Base-by-base conservation (phyloP, 2,113 vertebrate genomes). In the Tonatia bakeri region DNA sequence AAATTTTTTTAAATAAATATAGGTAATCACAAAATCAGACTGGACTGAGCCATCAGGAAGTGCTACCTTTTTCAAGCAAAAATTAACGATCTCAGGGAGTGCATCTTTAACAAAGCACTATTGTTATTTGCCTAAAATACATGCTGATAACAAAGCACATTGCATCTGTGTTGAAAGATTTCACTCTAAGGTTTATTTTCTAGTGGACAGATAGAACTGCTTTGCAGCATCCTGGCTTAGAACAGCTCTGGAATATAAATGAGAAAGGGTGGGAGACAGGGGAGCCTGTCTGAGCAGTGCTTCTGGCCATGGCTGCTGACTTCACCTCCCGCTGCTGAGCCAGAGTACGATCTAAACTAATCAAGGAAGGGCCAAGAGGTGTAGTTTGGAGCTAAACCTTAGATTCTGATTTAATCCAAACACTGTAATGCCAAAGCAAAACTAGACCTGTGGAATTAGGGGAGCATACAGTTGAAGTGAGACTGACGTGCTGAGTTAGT, bases 141-240 rank as follows among this genome's bases (percentile, higher is more conserved):
- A 92, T 61, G 87, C 69, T 79, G 87, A 72, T 92, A 75, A 90
- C 84, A 90, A 94, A 95, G 50, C 38, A 86, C 15, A 77, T 85
- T 95, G 73, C 43, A 4, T 85, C 54, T 69, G 61, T 26, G 31
- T 47, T 38, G 38, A 67, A 96, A 97, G 67, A 95, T 96, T 94
- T 97, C 69, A 47, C 98, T 98, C 61, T 98, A 97, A 98, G 97
- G 93, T 95, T 97, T 98, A 98, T 98, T 98, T 98, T 96, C 90
- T 56, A 86, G 81, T 96, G 95, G 91, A 97, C 80, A 72, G 97
- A 97, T 83, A 97, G 95, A 97, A 96, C 72, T 92, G 50, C 93
- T 97, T 90, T 96, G 95, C 72, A 90, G 94, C 96, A 96, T 98
- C 95, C 92, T 97, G 52, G 20, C 73, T 94, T 95, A 87, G 79